phyloP scores from a whole-genome alignment of 2,888 invertebrate genomes.

The Platycheirus albimanus region DNA sequence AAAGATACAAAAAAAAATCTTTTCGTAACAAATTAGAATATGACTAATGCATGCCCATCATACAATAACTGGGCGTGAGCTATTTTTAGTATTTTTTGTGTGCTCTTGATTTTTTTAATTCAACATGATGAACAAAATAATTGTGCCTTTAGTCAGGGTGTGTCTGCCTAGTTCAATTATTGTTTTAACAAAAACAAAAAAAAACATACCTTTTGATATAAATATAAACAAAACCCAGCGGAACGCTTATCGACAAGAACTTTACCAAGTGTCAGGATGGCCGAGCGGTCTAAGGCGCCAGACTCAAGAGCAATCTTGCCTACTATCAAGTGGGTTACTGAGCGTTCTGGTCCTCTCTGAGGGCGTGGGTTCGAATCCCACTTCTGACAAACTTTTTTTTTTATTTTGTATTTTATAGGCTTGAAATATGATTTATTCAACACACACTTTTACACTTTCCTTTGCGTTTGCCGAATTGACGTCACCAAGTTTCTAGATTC shows the following conservation, averaged over 20 bases:
- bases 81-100: constrained; percentile 57
- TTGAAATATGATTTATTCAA: no score
- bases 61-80: constrained; percentile 40
- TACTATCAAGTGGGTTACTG: constrained; percentile 38
- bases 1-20: constrained; percentile 22
- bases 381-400: constrained; percentile 62
- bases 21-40: constrained; percentile 52
- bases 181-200: not conserved
- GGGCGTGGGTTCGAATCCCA: constrained; percentile 74
- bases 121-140: not conserved
- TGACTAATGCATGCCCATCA: constrained; percentile 62
- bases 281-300: constrained; percentile 79
- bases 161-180: not conserved
- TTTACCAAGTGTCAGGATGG: constrained; percentile 76
- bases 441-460: no score
- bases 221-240: not conserved
- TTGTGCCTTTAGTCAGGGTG: constrained; percentile 7
- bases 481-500: no score
- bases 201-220: not conserved
- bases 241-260: not conserved
- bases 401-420: not conserved
- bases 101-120: constrained; percentile 17
- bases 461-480: no score
- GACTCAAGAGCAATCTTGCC: constrained; percentile 77
- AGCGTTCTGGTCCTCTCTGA: constrained; percentile 74